Conservation (phyloP, 1,140 invertebrate species). For the Centruroides sculpturatus region DNA sequence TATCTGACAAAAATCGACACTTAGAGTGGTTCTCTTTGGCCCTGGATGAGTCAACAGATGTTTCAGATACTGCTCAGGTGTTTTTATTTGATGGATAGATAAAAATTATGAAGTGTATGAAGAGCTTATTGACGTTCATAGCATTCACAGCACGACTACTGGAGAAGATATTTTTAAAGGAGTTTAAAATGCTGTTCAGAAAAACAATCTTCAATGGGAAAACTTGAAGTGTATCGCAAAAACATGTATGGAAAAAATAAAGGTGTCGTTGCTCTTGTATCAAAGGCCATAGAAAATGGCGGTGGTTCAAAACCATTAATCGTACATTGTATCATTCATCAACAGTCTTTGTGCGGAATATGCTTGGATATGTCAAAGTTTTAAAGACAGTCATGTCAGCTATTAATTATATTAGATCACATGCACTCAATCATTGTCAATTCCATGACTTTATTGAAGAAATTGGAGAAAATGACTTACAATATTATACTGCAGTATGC, state of each 20-base stretch:
- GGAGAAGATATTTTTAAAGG: too few relatives aligned
- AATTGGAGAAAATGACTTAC: conserved; percentile 14
- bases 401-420: conserved; percentile 24
- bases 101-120: too few relatives aligned
- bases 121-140: too few relatives aligned
- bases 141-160: too few relatives aligned
- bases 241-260: conserved; percentile 15
- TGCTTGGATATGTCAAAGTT: conserved; percentile 17
- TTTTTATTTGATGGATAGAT: too few relatives aligned
- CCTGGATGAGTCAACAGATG: too few relatives aligned
- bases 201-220: too few relatives aligned
- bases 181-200: too few relatives aligned
- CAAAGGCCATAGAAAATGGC: not conserved
- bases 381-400: conserved; percentile 22
- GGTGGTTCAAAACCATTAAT: not conserved
- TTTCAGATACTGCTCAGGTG: too few relatives aligned
- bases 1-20: not conserved
- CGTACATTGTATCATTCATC: conserved; percentile 19
- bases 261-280: conserved; percentile 16
- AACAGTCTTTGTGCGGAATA: conserved; percentile 21
- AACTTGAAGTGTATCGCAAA: too few relatives aligned
- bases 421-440: conserved; percentile 22
- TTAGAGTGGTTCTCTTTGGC: not conserved
- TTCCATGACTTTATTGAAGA: conserved; percentile 24
- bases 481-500: conserved; percentile 17